Base-by-base conservation (phyloP, 2,888 invertebrate genomes). In the Temnothorax rugatulus region DNA sequence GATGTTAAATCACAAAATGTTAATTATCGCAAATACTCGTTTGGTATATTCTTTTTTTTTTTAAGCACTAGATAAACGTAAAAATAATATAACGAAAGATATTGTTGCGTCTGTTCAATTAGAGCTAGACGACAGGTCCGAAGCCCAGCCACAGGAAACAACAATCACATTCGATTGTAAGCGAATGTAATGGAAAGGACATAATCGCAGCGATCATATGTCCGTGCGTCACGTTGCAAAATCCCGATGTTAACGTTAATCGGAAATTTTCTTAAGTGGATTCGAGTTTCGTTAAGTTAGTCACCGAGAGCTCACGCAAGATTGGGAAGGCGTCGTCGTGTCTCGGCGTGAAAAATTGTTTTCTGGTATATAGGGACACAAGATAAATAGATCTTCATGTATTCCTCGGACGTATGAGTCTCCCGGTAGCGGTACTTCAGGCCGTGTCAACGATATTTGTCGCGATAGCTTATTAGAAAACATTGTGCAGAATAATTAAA, bases 141-240 rank as follows among this genome's bases (percentile, higher is more conserved):
- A 92, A 93, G 92, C 90, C 92, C 93, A 90, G 92, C 93, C 88
- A 91, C 93, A 83, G 94, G 94, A 92, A 95, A 94, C 94, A 95
- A 94, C 94, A 94, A 95, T 91, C 94, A 94, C 91, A 94, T 95
- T 92, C 93, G 94, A 91, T 93, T 94, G 90, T 95, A 94, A 93
- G 88, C 82, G 82, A 66, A 38, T 77, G 82, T 68, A 68, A 68
- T 44, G 66, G 66, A 29, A 50, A 47, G 66, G 47, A 68, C 29
- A 77, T 85, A 87, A 85, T 84, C 76, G 74, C 86, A 87, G 74
- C 76, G 68, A 83, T 82, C 71, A 75, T 77, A 61, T 77, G 54
- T 76, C 64, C 44, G 47, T 41, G 29, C 69, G 15, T 64, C 64
- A 69, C 8, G n/a, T 44, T 68, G 29, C 68, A 54, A 76, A 54